Evolutionary conservation across 2,113 vertebrate species (phyloP), one percentile per base, ranked within the genome.

Genomic region (Piliocolobus tephrosceles): DNA sequence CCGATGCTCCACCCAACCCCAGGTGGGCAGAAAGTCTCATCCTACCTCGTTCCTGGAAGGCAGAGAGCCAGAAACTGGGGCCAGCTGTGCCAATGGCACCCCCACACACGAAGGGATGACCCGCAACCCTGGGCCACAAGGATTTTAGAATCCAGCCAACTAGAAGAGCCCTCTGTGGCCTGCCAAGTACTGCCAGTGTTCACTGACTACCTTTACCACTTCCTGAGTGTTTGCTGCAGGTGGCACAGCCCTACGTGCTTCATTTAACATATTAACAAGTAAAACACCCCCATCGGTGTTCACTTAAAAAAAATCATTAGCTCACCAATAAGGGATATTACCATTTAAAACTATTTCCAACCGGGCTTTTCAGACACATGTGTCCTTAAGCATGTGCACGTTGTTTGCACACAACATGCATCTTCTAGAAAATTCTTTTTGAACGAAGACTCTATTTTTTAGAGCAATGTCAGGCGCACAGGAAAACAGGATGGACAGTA

Each of bases 301-400:
- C 66, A n/a, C 6, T 68, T 68, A 22, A 2, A 30, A 30, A 17
- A 70, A 22, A 3, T 3, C 22, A 17, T 0, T 2, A 3, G 0
- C 8, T 70, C 68, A 23, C 47, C 30, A 6, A 52, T n/a, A 68
- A 38, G 12, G 2, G 32, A 55, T 43, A 2, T 3, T 1, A 1
- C 12, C 8, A 4, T 30, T 78, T 17, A 2, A 18, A 27, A 7
- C 0, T 17, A 30, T 5, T 30, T 45, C 38, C 45, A 2, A 8
- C 61, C 8, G 3, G 70, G 2, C 32, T 64, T 45, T 47, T 23
- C n/a, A 12, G 0, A 2, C 0, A 8, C 0, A 1, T 1, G 0
- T 2, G 22, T 16, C 22, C 17, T 45, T 0, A 12, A 0, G 3
- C 0, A 5, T 9, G 6, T 4, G 2, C 6, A 5, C 0, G 14